Conservation (phyloP, 2,113 vertebrate species). For the Proteles cristata region DNA sequence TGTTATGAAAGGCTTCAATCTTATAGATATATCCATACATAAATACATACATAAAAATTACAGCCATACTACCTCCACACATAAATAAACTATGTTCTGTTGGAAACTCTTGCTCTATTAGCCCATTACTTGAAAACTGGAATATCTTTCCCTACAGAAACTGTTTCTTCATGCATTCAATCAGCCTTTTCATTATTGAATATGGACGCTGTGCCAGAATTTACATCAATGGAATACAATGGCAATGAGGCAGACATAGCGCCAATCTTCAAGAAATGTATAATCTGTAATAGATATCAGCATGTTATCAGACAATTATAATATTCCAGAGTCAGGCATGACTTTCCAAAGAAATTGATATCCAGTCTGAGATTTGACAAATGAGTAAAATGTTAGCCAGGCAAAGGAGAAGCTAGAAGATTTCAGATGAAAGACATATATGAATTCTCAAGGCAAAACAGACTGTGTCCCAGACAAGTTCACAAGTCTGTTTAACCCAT, state of each 20-base stretch:
- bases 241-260: neutral
- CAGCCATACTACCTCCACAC: neutral
- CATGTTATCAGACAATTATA: neutral
- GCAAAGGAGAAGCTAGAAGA: neutral
- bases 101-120: neutral
- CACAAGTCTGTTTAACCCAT: neutral
- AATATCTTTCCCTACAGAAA: neutral
- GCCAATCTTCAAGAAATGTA: neutral
- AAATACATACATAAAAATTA: neutral
- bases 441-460: neutral
- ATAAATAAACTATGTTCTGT: neutral
- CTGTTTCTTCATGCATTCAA: neutral
- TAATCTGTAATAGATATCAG: neutral
- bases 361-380: neutral
- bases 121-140: neutral
- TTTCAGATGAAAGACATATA: neutral
- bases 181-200: neutral
- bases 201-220: neutral
- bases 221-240: neutral
- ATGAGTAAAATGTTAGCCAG: neutral
- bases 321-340: neutral
- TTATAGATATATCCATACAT: neutral
- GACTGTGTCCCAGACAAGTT: neutral
- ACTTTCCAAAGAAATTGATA: neutral
- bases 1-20: neutral